Base-by-base conservation (phyloP, 2,113 vertebrate species). In the Plectropomus leopardus region DNA sequence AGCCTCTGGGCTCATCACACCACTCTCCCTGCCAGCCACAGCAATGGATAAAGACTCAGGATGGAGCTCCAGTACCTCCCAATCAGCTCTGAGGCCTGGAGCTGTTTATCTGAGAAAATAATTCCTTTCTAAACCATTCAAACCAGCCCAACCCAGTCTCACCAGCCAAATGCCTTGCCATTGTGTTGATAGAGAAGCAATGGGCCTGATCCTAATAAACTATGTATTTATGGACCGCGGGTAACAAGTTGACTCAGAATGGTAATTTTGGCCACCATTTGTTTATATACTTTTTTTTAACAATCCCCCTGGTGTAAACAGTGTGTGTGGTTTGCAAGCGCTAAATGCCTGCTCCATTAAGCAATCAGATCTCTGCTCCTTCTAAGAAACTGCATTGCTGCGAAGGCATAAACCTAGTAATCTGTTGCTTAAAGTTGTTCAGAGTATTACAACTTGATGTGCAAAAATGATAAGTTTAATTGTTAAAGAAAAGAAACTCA, bases 51-150 rank as follows among this genome's bases (percentile, higher is more conserved):
- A n/a, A 40, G 72, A 51, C 70, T 80, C 82, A 58, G 54, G 63
- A 70, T 72, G 34, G 40, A 80, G 82, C 63, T 68, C 45, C 69
- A 9, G 74, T 77, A 16, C 17, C 50, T 59, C 36, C 64, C 42
- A 64, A 79, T 88, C 82, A 82, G 36, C 64, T 76, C 73, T 51
- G 48, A 24, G 51, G 53, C 74, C 74, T 69, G 15, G 44, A 83
- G 71, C 53, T 82, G 83, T 90, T 90, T 88, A 84, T 87, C 72
- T 79, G 80, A 82, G 40, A 84, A 82, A 76, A 82, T 83, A 86
- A 87, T 86, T 64, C 70, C 45, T 55, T 26, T 78, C 51, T 60
- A 82, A 84, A 72, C 63, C 57, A 15, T 86, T 89, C 26, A 86
- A 79, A 86, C 40, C 66, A 61, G 67, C 44, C 78, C 78, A 67